Evolutionary conservation across 2,888 invertebrate species (phyloP), one percentile per base, ranked within the genome.

Genomic region (Teleogryllus oceanicus): DNA sequence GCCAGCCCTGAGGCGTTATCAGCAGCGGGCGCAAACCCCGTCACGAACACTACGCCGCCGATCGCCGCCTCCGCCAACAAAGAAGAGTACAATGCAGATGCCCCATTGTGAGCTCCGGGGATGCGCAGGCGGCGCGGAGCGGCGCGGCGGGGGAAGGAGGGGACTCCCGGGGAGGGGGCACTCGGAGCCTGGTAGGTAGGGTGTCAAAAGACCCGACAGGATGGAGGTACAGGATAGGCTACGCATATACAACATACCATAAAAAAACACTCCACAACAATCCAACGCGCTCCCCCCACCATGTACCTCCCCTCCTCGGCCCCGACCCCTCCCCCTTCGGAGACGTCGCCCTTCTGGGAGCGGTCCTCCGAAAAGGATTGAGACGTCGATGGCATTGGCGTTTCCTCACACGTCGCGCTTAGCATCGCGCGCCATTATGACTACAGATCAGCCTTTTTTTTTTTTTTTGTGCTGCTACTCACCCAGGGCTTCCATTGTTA

Each of bases 401-500:
- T 62, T 62, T 13, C 62, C 62, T 18, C 16, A 13, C 62, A 62
- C 62, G 62, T 62, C 62, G 3, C 62, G 62, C 62, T 62, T 62
- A 62, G 62, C 62, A 62, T 62, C 62, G 62, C 16, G 62, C n/a
- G 16, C 62, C 62, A n/a, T n/a, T 13, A 62, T n/a, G 62, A 62
- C 62, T 62, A 62, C 62, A 62, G n/a, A 62, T 62, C 13, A 62
- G 62, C 13, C 62, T 18, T 13, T 62, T 62, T n/a, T 62, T n/a
- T 18, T 13, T 62, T 62, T n/a, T 62, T n/a, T 62, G 24, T 8
- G 0, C 8, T 24, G 11, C 2, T 18, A 74, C 79, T 79, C 62
- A 79, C 79, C 79, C 13, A 79, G 62, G 12, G 79, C 79, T 75
- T 79, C 79, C 79, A 79, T 79, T 62, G 62, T 62, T 62, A 37